Conservation (phyloP, 2,113 vertebrate genomes). For the Apteryx mantelli region DNA sequence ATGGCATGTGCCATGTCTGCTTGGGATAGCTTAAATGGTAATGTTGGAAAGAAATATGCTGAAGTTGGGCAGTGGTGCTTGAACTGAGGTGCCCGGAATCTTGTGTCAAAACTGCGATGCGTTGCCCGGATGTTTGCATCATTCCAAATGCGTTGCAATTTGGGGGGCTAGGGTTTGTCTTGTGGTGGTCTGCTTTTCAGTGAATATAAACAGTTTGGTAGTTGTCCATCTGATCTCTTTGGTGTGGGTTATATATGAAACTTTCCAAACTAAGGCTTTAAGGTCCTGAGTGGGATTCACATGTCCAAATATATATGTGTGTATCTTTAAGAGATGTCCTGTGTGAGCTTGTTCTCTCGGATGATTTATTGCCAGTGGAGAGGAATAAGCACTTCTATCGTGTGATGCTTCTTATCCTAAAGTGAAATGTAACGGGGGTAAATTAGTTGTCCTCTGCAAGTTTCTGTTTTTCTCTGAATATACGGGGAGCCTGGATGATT, state of each 20-base stretch:
- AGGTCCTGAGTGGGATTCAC: neutral
- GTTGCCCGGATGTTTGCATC: neutral
- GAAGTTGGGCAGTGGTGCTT: neutral
- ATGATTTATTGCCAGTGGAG: neutral
- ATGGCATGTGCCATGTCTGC: too few relatives aligned
- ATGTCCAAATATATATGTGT: neutral
- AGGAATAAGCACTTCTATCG: neutral
- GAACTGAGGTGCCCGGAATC: neutral
- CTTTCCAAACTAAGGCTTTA: neutral
- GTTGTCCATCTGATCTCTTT: neutral
- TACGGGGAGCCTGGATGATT: neutral
- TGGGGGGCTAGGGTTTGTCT: neutral
- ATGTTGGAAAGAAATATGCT: neutral
- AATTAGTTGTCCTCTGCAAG: neutral
- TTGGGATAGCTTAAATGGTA: neutral
- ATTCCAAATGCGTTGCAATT: neutral
- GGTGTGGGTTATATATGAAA: neutral
- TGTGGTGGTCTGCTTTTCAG: neutral
- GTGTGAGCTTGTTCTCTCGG: neutral
- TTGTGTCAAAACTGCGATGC: neutral
- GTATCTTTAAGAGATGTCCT: neutral
- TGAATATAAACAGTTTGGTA: neutral
- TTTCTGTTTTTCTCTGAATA: neutral
- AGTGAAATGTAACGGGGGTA: fast-evolving
- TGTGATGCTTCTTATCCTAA: neutral